Evolutionary conservation across 2,113 vertebrate genomes (phyloP).

Genomic region (Ochotona curzoniae): DNA sequence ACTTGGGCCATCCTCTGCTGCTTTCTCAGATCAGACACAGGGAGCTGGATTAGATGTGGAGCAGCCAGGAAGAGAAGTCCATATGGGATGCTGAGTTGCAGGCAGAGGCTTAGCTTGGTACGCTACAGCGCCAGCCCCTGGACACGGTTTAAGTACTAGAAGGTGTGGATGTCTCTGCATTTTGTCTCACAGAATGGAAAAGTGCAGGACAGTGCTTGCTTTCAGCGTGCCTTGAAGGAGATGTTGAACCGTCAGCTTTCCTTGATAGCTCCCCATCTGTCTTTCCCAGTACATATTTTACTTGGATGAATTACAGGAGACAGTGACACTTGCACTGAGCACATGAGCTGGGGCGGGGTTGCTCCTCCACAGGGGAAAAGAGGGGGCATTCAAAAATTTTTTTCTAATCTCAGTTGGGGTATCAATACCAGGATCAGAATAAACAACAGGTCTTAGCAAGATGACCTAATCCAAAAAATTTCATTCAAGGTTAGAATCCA

Average conservation of each 20-base stretch:
- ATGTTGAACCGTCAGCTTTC: background rate
- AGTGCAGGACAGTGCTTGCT: background rate
- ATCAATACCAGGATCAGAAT: background rate
- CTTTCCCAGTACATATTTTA: background rate
- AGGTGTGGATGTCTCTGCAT: background rate
- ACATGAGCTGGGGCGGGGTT: background rate
- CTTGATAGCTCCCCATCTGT: background rate
- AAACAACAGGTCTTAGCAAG: background rate
- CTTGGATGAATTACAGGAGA: background rate
- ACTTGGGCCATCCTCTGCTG: too few species aligned
- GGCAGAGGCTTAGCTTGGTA: too few species aligned
- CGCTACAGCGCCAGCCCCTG: too few species aligned
- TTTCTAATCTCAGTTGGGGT: background rate
- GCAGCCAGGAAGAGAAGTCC: too few species aligned
- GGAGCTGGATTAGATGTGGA: too few species aligned
- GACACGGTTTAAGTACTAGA: background rate
- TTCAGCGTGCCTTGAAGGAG: constrained; percentile 14
- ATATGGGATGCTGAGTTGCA: too few species aligned
- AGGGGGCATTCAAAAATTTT: too few species aligned
- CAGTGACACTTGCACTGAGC: background rate
- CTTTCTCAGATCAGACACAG: too few species aligned
- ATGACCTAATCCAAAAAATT: background rate
- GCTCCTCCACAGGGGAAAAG: background rate
- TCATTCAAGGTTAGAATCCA: background rate
- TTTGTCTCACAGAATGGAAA: constrained; percentile 36